Base-by-base conservation (phyloP, 2,888 invertebrate species). In the Exocentrus adspersus region DNA sequence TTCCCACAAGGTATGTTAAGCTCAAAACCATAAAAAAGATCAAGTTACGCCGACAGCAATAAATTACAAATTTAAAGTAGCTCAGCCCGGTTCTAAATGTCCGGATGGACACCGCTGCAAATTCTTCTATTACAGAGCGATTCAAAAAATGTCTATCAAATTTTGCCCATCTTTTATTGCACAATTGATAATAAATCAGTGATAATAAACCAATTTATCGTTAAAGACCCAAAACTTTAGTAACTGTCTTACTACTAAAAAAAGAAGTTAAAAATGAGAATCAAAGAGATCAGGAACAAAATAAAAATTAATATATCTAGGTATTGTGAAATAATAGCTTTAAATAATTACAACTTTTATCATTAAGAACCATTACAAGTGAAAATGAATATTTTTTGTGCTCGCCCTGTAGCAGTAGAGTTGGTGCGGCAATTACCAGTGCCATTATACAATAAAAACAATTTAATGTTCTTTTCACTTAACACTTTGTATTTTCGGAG, bases 361-460 rank as follows among this genome's bases (percentile, higher is more conserved):
- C 24, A 24, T 24, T 5, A 45, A 45, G 17, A 20, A 45, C 45
- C 16, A 24, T 6, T 42, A 42, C 42, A 42, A 42, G 42, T 16
- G 46, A 46, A 14, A 28, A 48, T 24, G 24, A 21, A 48, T 48
- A n/a, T n/a, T n/a, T 48, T 28, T 28, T 14, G 10, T 21, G 48
- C 7, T 7, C 24, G 7, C 24, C 24, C 24, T 37, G 2, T 48
- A 48, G n/a, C n/a, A 48, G 48, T 48, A 24, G 20, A 48, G 48
- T 48, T 14, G 28, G 24, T 24, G 28, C 48, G 14, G 56, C 61
- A 53, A 62, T 67, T 64, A 57, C 59, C 50, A 64, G 64, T 64
- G 65, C 59, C 62, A 69, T 69, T 69, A 69, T 65, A 60, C 62
- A 67, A 67, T 65, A 67, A 67, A 69, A 69, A 67, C 64, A 65